A percentile compares a stretch with the other conserved stretches of the same genome.
These are phyloP conservation scores for Bombylius major DNA, from an alignment of 2,888 invertebrate species.

Conservation along the genomic window DNA sequence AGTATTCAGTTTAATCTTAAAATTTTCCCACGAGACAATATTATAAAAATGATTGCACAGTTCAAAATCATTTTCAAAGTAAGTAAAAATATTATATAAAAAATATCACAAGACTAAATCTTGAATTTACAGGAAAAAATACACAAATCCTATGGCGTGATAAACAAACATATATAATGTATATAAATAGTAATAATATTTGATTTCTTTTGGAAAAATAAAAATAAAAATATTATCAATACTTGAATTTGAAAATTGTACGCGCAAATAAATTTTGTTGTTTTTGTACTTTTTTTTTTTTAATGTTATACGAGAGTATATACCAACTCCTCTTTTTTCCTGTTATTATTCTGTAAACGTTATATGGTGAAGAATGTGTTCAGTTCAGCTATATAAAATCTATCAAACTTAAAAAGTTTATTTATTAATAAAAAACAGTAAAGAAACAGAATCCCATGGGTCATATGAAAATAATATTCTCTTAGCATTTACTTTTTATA, in stretches of 20 bases:
- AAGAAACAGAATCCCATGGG: conserved; percentile 10
- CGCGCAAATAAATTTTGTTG: background rate
- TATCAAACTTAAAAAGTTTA: background rate
- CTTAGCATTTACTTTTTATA: background rate
- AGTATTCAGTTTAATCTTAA: background rate
- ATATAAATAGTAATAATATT: background rate
- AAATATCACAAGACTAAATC: too few species aligned
- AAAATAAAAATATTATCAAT: background rate
- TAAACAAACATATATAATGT: background rate
- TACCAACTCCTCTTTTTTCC: background rate
- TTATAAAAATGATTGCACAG: background rate
- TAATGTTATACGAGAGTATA: background rate
- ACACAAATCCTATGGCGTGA: too few species aligned
- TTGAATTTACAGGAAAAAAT: too few species aligned
- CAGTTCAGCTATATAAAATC: background rate
- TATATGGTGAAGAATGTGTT: background rate
- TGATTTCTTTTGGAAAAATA: background rate
- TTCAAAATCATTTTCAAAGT: background rate
- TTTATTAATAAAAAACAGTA: conserved; percentile 15
- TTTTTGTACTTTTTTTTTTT: background rate
- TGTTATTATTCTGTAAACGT: background rate
- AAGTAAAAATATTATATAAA: background rate
- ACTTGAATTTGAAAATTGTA: too few species aligned
- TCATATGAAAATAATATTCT: conserved; percentile 14
- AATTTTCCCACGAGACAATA: background rate